phyloP scores from a whole-genome alignment of 2,113 vertebrate species.

The human region GRCh38 chr6:121560501-121561000 shows the following conservation, averaged over 20 bases:
- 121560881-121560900: not conserved
- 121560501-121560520: not conserved
- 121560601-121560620: not conserved
- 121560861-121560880: not conserved
- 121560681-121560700: not conserved
- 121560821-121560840: not conserved
- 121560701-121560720: not conserved
- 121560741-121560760: not conserved
- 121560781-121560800: not conserved
- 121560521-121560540: not conserved
- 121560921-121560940: not conserved
- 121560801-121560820: not conserved
- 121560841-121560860: not conserved
- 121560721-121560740: not conserved
- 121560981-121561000: not conserved
- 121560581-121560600: not conserved
- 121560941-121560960: not conserved
- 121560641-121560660: not conserved
- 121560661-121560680: not conserved
- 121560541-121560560: not conserved
- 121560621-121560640: not conserved
- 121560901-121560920: not conserved
- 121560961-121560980: not conserved
- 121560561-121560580: not conserved
- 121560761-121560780: not conserved